A percentile compares a stretch with the other conserved stretches of the same genome.
Evolutionary conservation across 2,888 invertebrate genomes (phyloP).

Genomic region (Heliconius sara): DNA sequence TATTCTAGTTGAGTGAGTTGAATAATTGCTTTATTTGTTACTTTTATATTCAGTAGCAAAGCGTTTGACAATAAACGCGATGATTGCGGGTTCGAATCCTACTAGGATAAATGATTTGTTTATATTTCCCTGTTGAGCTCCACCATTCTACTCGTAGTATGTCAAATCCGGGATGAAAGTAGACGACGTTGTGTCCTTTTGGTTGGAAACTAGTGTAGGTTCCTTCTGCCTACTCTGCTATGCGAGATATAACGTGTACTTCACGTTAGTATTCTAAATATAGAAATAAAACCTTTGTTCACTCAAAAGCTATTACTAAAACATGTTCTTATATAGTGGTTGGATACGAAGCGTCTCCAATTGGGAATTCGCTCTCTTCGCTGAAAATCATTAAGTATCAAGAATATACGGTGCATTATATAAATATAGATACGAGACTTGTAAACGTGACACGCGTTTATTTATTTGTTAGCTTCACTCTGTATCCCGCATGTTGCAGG

Average conservation of each 20-base stretch:
- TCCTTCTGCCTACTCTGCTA: background rate
- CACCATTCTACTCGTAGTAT: background rate
- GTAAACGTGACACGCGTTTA: constrained; percentile 13
- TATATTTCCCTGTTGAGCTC: no score
- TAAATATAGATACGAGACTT: background rate
- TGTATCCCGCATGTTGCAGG: background rate
- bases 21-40: no score
- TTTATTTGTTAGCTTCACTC: background rate
- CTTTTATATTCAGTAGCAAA: no score
- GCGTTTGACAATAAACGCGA: no score
- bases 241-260: no score
- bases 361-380: constrained; percentile 21
- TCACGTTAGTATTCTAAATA: background rate
- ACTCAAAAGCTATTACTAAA: background rate
- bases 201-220: background rate
- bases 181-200: background rate
- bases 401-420: constrained; percentile 1
- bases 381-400: constrained; percentile 29
- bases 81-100: no score
- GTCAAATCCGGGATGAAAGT: background rate
- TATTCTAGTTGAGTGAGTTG: no score
- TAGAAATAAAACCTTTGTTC: background rate
- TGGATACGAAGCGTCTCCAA: constrained; percentile 25
- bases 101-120: no score
- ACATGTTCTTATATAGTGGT: constrained; percentile 11